These are phyloP conservation scores for Cygnus atratus DNA, from an alignment of 2,113 vertebrate genomes.

Conservation along the genomic window DNA sequence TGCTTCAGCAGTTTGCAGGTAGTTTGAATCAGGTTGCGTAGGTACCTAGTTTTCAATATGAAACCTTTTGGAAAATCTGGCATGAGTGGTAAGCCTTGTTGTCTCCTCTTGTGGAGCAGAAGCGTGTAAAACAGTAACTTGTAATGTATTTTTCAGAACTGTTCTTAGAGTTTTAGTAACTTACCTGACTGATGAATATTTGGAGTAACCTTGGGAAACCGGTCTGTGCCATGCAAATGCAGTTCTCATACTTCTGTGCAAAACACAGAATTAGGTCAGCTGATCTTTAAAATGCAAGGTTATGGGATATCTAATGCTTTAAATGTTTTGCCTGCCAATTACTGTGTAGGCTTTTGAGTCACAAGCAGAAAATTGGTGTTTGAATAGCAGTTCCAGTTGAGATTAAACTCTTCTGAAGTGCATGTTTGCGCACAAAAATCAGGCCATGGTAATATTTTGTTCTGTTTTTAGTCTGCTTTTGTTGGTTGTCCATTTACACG, in stretches of 20 bases:
- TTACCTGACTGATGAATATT: background rate
- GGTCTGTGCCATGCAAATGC: background rate
- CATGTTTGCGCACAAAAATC: background rate
- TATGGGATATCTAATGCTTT: background rate
- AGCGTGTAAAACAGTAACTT: background rate
- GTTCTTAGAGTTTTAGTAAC: background rate
- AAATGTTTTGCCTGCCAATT: background rate
- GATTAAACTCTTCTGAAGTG: background rate
- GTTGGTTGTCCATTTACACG: constrained; percentile 29
- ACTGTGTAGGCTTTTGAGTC: background rate
- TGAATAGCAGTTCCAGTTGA: background rate
- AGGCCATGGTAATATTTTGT: background rate
- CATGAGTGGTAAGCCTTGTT: background rate
- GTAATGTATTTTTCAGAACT: background rate
- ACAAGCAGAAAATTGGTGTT: background rate
- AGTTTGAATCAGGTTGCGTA: background rate
- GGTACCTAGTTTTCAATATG: background rate
- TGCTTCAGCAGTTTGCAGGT: background rate
- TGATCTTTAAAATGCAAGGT: background rate
- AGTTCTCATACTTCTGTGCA: background rate
- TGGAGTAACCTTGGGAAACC: background rate
- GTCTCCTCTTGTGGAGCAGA: background rate
- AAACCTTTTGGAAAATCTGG: background rate
- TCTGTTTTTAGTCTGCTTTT: constrained; percentile 23
- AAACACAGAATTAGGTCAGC: background rate